These are phyloP conservation scores for Parnassius orleans DNA, from an alignment of 2,888 invertebrate species.

Conservation along the genomic window DNA sequence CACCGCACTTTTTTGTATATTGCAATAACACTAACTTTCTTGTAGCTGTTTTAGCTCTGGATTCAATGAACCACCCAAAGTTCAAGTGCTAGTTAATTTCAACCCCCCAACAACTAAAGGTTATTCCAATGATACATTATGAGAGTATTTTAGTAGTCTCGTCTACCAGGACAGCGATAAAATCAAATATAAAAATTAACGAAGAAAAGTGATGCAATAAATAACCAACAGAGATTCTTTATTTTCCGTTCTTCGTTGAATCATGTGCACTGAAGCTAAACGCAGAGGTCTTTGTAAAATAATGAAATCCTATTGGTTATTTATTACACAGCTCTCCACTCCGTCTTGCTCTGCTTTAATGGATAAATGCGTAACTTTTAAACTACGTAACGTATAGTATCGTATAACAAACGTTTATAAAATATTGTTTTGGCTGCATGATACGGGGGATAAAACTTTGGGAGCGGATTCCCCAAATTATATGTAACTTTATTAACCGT, in stretches of 20 bases:
- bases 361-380: constrained; percentile 25
- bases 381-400: constrained; percentile 4
- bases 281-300: constrained; percentile 19
- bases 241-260: constrained; percentile 18
- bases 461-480: not conserved
- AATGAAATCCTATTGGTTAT: constrained; percentile 26
- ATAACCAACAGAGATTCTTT: constrained; percentile 14
- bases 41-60: too few relatives aligned
- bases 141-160: too few relatives aligned
- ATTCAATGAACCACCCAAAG: too few relatives aligned
- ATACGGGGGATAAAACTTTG: not conserved
- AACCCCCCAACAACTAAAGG: too few relatives aligned
- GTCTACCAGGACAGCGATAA: constrained; percentile 15
- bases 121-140: too few relatives aligned
- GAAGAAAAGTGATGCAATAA: constrained; percentile 16
- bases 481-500: too few relatives aligned
- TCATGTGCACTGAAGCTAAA: constrained; percentile 15
- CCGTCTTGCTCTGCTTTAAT: constrained; percentile 18
- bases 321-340: constrained; percentile 19
- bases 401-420: constrained; percentile 15
- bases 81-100: too few relatives aligned
- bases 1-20: too few relatives aligned
- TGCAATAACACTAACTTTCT: too few relatives aligned
- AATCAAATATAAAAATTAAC: constrained; percentile 13
- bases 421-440: constrained; percentile 7